Evolutionary conservation across 2,113 vertebrate species (phyloP).

Genomic region (Microcebus jonahi): DNA sequence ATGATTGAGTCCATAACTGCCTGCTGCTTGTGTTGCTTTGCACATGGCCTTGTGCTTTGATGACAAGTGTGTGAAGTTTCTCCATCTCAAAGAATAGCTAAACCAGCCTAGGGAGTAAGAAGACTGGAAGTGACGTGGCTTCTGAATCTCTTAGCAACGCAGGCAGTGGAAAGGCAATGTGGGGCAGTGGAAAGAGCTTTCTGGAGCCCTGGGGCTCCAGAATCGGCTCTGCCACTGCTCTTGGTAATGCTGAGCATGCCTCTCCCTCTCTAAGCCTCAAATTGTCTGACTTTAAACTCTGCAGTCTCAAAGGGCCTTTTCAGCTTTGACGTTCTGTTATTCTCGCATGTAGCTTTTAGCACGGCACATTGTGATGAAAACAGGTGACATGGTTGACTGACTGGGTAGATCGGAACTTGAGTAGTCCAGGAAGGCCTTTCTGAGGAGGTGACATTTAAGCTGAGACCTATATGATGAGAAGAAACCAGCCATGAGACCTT

Average conservation of each 20-base stretch:
- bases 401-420: not conserved
- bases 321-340: not conserved
- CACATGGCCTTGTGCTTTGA: not conserved
- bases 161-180: not conserved
- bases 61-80: not conserved
- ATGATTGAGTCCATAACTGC: not conserved
- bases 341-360: not conserved
- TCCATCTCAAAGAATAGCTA: slow-evolving; percentile 20
- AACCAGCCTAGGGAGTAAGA: not conserved
- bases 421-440: not conserved
- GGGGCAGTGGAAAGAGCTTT: not conserved
- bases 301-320: not conserved
- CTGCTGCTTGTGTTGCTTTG: slow-evolving; percentile 19
- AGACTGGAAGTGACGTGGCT: not conserved
- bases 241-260: not conserved
- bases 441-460: not conserved
- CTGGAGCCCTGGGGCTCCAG: not conserved
- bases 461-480: not conserved
- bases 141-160: not conserved
- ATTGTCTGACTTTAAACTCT: not conserved
- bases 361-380: not conserved
- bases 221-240: not conserved
- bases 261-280: not conserved
- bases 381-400: not conserved
- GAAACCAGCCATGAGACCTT: not conserved